Conservation (phyloP, 2,888 invertebrate species). For the Stegana nigrithorax region DNA sequence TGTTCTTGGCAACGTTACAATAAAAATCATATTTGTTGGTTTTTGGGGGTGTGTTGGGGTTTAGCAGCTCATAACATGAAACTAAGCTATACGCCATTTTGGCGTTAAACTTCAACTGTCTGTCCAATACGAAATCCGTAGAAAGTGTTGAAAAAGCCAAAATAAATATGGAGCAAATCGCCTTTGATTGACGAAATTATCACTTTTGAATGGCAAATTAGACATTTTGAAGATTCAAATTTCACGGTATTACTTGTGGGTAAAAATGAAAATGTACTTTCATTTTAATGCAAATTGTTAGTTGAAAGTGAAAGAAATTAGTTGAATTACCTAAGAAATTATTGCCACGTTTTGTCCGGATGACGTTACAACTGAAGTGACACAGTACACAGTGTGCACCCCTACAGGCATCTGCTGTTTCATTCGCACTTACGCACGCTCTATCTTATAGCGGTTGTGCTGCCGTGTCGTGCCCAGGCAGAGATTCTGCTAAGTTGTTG, state of each 20-base stretch:
- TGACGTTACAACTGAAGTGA: conserved; percentile 29
- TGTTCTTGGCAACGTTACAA: neutral
- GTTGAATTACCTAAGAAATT: conserved; percentile 59
- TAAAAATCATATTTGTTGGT: neutral
- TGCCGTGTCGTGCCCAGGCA: no score
- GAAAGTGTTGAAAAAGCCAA: neutral
- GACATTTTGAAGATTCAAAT: no score
- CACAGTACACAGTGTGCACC: neutral
- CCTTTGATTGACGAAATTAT: neutral
- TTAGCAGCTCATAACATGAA: neutral
- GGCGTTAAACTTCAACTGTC: no score
- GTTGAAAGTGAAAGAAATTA: conserved; percentile 25
- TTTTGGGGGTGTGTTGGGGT: neutral
- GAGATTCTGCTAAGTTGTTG: no score
- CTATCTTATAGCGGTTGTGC: no score
- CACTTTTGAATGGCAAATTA: no score
- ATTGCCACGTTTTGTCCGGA: conserved; percentile 59
- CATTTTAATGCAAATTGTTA: no score
- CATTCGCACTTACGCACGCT: no score
- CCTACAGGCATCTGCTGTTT: neutral
- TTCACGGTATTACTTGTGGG: no score
- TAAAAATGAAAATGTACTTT: neutral
- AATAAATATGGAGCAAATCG: neutral
- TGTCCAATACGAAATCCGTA: no score
- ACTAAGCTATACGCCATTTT: no score